Percentiles rank a stretch among this genome's conserved stretches.
Evolutionary conservation across 2,888 invertebrate genomes (phyloP).

Genomic region (Graphium colonna): DNA sequence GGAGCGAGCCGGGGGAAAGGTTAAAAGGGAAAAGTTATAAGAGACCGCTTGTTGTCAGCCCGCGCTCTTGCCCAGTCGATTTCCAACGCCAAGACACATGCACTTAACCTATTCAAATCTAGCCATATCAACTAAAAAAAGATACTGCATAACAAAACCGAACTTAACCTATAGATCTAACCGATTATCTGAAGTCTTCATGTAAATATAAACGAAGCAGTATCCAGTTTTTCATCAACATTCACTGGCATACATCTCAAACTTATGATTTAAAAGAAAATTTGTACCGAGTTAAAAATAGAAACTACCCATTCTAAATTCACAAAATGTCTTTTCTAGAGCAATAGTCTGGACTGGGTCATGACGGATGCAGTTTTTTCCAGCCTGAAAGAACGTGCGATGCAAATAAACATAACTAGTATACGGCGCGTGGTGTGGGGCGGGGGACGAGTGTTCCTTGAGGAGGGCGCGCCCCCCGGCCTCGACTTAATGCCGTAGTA

Average conservation of each 20-base stretch:
- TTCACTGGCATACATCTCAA: too few species aligned
- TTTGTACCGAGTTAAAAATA: too few species aligned
- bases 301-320: too few species aligned
- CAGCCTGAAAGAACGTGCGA: constrained; percentile 50
- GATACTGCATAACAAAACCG: too few species aligned
- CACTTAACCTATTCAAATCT: not conserved
- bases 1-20: constrained; percentile 66
- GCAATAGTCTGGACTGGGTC: not conserved
- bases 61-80: constrained; percentile 61
- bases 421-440: constrained; percentile 38
- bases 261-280: too few species aligned
- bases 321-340: too few species aligned
- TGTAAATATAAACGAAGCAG: too few species aligned
- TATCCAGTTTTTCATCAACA: too few species aligned
- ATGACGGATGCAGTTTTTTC: constrained; percentile 29
- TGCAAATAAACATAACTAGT: constrained; percentile 68
- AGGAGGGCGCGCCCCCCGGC: constrained; percentile 55
- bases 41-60: constrained; percentile 76
- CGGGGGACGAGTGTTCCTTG: constrained; percentile 59
- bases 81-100: constrained; percentile 46
- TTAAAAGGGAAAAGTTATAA: constrained; percentile 80
- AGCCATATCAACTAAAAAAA: not conserved
- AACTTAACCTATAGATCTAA: too few species aligned
- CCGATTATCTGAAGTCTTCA: too few species aligned
- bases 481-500: constrained; percentile 66